phyloP scores from a whole-genome alignment of 2,113 vertebrate genomes.

The Dinomys branickii region DNA sequence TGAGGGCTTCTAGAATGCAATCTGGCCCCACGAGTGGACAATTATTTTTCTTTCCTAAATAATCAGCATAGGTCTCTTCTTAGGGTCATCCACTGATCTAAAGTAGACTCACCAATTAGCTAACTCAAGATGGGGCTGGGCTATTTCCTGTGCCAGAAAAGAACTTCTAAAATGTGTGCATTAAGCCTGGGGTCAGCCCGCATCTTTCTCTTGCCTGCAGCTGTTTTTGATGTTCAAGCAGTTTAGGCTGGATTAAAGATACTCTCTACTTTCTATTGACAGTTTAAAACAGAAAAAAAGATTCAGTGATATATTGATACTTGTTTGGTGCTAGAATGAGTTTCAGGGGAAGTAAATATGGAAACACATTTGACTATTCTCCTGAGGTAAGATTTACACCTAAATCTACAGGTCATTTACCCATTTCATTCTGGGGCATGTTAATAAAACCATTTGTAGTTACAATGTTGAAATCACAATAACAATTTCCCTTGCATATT shows the following conservation, averaged over 20 bases:
- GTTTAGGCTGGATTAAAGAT: conserved; percentile 16
- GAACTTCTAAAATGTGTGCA: neutral
- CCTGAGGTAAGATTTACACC: neutral
- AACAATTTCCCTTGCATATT: neutral
- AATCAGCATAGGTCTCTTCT: neutral
- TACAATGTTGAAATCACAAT: conserved; percentile 1
- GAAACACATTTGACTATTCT: neutral
- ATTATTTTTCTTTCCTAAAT: conserved; percentile 16
- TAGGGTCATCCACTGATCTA: neutral
- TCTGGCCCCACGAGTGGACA: neutral
- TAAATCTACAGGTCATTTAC: neutral
- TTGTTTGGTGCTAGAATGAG: conserved; percentile 17
- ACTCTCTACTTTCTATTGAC: neutral
- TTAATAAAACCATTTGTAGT: neutral
- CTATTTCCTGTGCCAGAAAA: conserved; percentile 21
- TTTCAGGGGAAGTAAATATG: neutral
- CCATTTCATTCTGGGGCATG: neutral
- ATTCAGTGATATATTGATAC: neutral
- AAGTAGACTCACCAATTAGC: neutral
- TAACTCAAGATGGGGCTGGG: neutral
- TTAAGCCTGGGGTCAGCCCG: neutral
- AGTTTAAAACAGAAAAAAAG: conserved; percentile 44
- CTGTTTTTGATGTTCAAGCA: conserved; percentile 50
- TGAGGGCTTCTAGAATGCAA: neutral
- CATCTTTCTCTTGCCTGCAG: neutral